Evolutionary conservation across 2,888 invertebrate species (phyloP), one percentile per base, ranked within the genome.

Genomic region (Orthosia gothica): DNA sequence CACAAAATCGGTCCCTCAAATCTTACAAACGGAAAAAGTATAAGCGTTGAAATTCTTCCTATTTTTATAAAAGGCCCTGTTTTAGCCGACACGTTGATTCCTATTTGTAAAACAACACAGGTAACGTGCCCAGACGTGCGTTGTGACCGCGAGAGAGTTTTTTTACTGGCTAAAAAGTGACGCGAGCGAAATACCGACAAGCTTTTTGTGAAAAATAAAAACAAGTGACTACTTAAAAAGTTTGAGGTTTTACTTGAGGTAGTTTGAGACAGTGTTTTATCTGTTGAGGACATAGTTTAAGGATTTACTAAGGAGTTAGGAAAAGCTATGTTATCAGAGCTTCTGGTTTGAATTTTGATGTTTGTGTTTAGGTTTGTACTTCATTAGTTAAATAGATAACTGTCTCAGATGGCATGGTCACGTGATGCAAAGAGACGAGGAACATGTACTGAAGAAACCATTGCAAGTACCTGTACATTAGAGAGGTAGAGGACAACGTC

Each of bases 101-200:
- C 65, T 74, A 74, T 84, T 84, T 70, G 73, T 72, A 64, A 83
- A 70, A 77, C 82, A 69, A 63, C 55, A 63, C 82, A 82, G 80
- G 83, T 82, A 85, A 82, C 74, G n/a, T 62, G 62, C 54, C 18
- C 69, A 76, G 79, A 82, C 76, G 79, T 76, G 83, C 70, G 79
- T 50, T 23, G 85, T 32, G 69, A 70, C 81, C 76, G 15, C 64
- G 61, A 69, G 57, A 5, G 65, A 67, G 66, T 81, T 71, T 62
- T n/a, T 58, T 45, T 45, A 83, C 57, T 52, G 45, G 45, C 65
- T 55, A 68, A 76, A 81, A 81, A 82, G n/a, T 67, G 45, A 63
- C 57, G 62, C n/a, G 55, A 12, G 49, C 57, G 13, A 76, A 70
- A 81, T 63, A 70, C 20, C 18, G 26, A 57, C 13, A 20, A 64